A percentile compares a stretch with the other conserved stretches of the same genome.
Conservation (phyloP, 1,140 invertebrate genomes). For the Macrotrachela quadricornifera region DNA sequence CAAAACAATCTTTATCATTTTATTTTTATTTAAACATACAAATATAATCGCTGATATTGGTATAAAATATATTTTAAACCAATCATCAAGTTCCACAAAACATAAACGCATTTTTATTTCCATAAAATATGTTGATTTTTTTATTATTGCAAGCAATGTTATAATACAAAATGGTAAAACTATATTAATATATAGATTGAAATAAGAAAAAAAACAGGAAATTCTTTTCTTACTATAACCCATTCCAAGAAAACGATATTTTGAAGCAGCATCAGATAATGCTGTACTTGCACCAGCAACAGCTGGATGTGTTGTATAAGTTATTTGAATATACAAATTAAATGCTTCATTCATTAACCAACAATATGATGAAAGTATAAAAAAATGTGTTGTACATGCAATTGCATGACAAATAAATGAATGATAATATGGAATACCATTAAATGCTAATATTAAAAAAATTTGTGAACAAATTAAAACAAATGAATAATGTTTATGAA, state of each 20-base stretch:
- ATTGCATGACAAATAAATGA: slow-evolving; percentile 21
- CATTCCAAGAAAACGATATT: slow-evolving; percentile 15
- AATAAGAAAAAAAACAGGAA: too few relatives aligned
- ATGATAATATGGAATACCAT: slow-evolving; percentile 12
- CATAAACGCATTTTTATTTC: too few relatives aligned
- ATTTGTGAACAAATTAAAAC: not conserved
- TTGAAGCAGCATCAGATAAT: slow-evolving; percentile 20
- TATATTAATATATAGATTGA: too few relatives aligned
- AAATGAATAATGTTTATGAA: not conserved
- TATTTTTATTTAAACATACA: too few relatives aligned
- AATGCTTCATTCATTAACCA: slow-evolving; percentile 36
- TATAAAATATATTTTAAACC: too few relatives aligned
- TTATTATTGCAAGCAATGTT: too few relatives aligned
- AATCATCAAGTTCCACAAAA: too few relatives aligned
- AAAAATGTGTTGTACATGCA: slow-evolving; percentile 31
- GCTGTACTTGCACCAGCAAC: slow-evolving; percentile 14
- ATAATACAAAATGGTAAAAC: too few relatives aligned
- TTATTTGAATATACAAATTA: slow-evolving; percentile 31
- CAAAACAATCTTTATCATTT: not conserved
- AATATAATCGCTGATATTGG: too few relatives aligned
- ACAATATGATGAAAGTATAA: slow-evolving; percentile 31
- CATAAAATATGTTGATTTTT: too few relatives aligned
- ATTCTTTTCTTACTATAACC: too few relatives aligned
- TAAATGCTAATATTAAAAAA: slow-evolving; percentile 1
- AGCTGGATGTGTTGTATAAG: slow-evolving; percentile 23